A percentile compares a stretch with the other conserved stretches of the same genome.
Conservation (phyloP, 1,140 invertebrate species). For the Polypedilum pembai region DNA sequence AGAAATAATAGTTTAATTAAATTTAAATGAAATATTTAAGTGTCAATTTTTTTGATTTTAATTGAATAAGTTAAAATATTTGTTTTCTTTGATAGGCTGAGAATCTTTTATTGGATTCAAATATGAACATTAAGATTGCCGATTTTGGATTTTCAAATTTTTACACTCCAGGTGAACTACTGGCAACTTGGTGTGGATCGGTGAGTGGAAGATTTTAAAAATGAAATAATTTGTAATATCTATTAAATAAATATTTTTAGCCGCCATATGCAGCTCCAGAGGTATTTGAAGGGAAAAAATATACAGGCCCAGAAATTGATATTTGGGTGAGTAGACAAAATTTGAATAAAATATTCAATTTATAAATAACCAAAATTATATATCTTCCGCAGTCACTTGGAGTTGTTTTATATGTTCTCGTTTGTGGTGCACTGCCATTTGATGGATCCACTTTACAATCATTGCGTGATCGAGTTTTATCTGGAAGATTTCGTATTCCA, state of each 20-base stretch:
- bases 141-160: slow-evolving; percentile 96
- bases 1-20: too few relatives aligned
- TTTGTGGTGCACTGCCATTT: slow-evolving; percentile 84
- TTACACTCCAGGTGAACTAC: slow-evolving; percentile 69
- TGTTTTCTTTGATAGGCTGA: slow-evolving; percentile 60
- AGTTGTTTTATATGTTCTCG: slow-evolving; percentile 87
- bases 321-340: slow-evolving; percentile 72
- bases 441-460: slow-evolving; percentile 80
- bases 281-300: slow-evolving; percentile 93
- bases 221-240: too few relatives aligned
- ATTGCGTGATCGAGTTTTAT: slow-evolving; percentile 71
- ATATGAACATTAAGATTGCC: slow-evolving; percentile 94
- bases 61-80: too few relatives aligned
- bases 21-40: too few relatives aligned
- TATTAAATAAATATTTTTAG: slow-evolving; percentile 45
- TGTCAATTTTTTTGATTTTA: too few relatives aligned
- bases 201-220: too few relatives aligned
- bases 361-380: background rate
- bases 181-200: slow-evolving; percentile 88
- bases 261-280: slow-evolving; percentile 98
- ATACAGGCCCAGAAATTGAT: slow-evolving; percentile 93
- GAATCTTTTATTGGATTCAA: slow-evolving; percentile 87
- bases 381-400: slow-evolving; percentile 65
- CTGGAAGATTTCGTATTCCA: slow-evolving; percentile 82
- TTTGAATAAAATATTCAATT: slow-evolving; percentile 28